phyloP scores from a whole-genome alignment of 1,140 invertebrate species.

The Cyphomyrmex costatus region DNA sequence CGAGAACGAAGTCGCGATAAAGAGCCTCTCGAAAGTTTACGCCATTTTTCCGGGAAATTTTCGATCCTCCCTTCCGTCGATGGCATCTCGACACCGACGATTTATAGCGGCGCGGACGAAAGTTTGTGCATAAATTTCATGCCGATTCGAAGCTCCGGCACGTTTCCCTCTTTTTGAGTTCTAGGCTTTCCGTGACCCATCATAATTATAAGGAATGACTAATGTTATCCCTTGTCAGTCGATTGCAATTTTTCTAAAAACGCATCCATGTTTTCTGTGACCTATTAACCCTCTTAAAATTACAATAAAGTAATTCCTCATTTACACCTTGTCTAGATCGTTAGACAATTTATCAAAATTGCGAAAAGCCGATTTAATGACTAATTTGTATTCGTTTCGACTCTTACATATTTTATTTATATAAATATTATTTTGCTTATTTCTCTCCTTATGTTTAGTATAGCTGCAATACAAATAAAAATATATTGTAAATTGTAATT shows the following conservation, averaged over 20 bases:
- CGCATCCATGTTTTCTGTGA: slow-evolving; percentile 13
- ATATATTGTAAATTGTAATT: too few species aligned
- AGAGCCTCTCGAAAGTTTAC: slow-evolving; percentile 74
- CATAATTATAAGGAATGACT: slow-evolving; percentile 62
- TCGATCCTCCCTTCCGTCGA: slow-evolving; percentile 43
- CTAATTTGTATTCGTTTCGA: too few species aligned
- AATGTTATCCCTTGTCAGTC: slow-evolving; percentile 44
- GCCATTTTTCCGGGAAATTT: slow-evolving; percentile 72
- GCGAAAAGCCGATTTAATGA: too few species aligned
- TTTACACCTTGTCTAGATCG: background rate
- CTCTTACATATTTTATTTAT: too few species aligned
- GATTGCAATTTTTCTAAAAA: slow-evolving; percentile 48
- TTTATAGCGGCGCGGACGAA: slow-evolving; percentile 67
- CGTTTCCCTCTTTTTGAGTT: slow-evolving; percentile 57
- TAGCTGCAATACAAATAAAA: too few species aligned
- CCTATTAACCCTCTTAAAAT: slow-evolving; percentile 19
- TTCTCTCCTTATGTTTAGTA: too few species aligned
- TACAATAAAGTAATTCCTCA: slow-evolving; percentile 1
- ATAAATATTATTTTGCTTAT: too few species aligned
- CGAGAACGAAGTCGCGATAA: background rate
- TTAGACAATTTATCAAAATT: slow-evolving; percentile 1
- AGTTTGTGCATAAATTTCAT: slow-evolving; percentile 79
- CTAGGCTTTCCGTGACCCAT: slow-evolving; percentile 56
- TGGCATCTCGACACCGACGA: slow-evolving; percentile 63
- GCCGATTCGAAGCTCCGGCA: slow-evolving; percentile 64